phyloP scores from a whole-genome alignment of 2,888 invertebrate genomes.

The Macrophya annulata region DNA sequence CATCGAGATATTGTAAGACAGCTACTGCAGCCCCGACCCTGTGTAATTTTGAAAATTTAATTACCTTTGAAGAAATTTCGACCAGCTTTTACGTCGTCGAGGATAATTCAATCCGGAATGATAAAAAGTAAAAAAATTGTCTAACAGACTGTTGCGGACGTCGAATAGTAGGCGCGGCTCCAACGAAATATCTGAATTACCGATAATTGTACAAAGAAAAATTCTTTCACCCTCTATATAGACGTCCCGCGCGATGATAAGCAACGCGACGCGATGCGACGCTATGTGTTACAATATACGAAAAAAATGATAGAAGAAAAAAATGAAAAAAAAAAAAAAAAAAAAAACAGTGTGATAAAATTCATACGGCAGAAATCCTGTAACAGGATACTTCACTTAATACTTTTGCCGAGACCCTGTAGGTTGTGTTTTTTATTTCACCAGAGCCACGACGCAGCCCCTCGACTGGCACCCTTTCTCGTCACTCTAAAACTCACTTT shows the following conservation, averaged over 20 bases:
- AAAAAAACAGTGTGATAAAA: neutral
- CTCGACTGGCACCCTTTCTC: slow-evolving; percentile 38
- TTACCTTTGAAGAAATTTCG: slow-evolving; percentile 1
- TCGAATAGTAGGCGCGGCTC: neutral
- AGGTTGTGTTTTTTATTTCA: slow-evolving; percentile 13
- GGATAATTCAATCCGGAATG: neutral
- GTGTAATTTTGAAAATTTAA: neutral
- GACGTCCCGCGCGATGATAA: neutral
- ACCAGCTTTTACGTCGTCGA: neutral
- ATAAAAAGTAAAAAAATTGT: neutral
- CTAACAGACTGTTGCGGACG: neutral
- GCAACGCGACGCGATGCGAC: neutral
- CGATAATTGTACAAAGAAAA: slow-evolving; percentile 13
- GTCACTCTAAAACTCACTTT: slow-evolving; percentile 37
- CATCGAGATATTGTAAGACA: neutral
- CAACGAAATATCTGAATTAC: slow-evolving; percentile 1
- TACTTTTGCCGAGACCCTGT: slow-evolving; percentile 29
- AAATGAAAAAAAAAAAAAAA: neutral
- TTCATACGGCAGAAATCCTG: slow-evolving; percentile 23
- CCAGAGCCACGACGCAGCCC: slow-evolving; percentile 18
- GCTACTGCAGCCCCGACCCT: no score
- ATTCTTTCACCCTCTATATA: neutral
- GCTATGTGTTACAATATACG: neutral
- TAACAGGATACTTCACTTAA: slow-evolving; percentile 30
- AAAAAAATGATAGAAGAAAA: neutral